Conservation (phyloP, 2,797 vertebrate genomes). For the Tamandua tetradactyla region DNA sequence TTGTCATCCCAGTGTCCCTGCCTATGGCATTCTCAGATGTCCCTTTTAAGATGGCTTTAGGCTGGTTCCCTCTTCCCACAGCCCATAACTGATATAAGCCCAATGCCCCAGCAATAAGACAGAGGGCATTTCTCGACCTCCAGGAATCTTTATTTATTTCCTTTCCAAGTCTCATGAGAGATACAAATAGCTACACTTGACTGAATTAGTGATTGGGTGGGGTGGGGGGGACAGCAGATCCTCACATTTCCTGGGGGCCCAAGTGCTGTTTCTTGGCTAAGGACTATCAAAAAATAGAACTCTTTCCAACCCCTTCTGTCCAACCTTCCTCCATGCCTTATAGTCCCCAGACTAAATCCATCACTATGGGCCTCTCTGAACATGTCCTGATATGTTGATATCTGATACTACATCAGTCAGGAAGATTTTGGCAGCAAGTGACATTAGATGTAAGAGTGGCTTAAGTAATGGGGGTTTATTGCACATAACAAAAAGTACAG, state of each 20-base stretch:
- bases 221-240: too few relatives aligned
- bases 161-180: background rate
- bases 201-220: background rate
- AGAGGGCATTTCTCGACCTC: background rate
- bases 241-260: background rate
- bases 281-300: background rate
- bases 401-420: background rate
- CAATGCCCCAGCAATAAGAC: background rate
- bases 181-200: background rate
- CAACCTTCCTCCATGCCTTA: background rate
- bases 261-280: background rate
- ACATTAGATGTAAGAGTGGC: background rate
- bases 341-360: background rate
- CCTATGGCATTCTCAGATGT: background rate
- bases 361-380: background rate
- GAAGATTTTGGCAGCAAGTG: background rate
- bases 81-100: background rate
- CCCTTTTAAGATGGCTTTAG: background rate
- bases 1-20: background rate
- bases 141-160: background rate
- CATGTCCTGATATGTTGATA: background rate
- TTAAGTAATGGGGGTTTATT: background rate
- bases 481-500: background rate
- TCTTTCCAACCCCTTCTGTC: background rate
- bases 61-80: background rate